phyloP scores from a whole-genome alignment of 2,888 invertebrate genomes.

The Autographa pulchrina region DNA sequence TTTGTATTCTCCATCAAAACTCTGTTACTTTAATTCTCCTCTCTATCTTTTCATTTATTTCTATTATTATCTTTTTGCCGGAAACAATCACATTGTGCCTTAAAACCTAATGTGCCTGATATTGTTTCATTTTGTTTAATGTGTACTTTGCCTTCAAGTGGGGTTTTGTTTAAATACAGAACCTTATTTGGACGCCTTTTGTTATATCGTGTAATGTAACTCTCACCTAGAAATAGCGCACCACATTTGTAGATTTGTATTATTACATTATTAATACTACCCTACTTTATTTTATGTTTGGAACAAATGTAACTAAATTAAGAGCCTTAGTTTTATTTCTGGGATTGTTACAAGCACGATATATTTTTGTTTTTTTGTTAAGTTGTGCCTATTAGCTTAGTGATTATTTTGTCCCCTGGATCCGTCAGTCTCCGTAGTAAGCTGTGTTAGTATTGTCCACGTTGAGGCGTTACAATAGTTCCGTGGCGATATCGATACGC shows the following conservation, averaged over 20 bases:
- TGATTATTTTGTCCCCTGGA: slow-evolving; percentile 72
- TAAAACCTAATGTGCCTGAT: slow-evolving; percentile 79
- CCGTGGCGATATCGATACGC: background rate
- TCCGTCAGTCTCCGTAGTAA: slow-evolving; percentile 32
- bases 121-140: slow-evolving; percentile 65
- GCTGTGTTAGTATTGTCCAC: background rate
- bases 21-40: no score
- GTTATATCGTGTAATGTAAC: slow-evolving; percentile 38
- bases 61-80: slow-evolving; percentile 31
- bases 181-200: slow-evolving; percentile 68
- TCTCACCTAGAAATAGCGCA: background rate
- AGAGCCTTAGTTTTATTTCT: background rate
- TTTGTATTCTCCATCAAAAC: slow-evolving; percentile 1
- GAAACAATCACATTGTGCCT: slow-evolving; percentile 82
- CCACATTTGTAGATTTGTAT: slow-evolving; percentile 8
- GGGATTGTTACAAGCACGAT: slow-evolving; percentile 44
- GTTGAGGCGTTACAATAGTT: background rate
- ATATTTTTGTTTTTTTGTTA: background rate
- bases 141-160: slow-evolving; percentile 67
- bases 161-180: slow-evolving; percentile 66
- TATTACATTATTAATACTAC: slow-evolving; percentile 32
- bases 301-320: background rate
- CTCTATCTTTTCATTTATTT: slow-evolving; percentile 27
- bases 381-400: slow-evolving; percentile 51
- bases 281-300: slow-evolving; percentile 7